Evolutionary conservation across 2,888 invertebrate species (phyloP).

Genomic region (Hydrotaea cyrtoneurina): DNA sequence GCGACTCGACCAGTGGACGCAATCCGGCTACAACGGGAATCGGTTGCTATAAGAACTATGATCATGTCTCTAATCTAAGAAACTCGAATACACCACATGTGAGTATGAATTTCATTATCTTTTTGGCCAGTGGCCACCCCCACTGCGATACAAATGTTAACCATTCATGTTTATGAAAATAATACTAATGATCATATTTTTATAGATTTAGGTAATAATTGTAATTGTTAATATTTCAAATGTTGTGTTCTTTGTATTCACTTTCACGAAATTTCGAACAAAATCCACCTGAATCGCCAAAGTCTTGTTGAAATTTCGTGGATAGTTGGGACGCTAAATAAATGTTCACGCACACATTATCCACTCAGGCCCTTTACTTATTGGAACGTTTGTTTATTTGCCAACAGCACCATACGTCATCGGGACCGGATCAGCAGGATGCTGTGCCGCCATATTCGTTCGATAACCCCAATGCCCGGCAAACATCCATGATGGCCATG

Average conservation of each 20-base stretch:
- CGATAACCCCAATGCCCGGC: slow-evolving; percentile 77
- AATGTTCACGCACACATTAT: neutral
- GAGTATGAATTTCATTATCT: slow-evolving; percentile 67
- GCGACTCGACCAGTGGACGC: slow-evolving; percentile 82
- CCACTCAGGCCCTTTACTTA: neutral
- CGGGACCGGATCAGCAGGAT: slow-evolving; percentile 78
- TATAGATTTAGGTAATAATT: slow-evolving; percentile 54
- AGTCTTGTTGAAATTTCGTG: slow-evolving; percentile 12
- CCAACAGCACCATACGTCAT: slow-evolving; percentile 75
- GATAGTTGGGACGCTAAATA: neutral
- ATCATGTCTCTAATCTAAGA: slow-evolving; percentile 83
- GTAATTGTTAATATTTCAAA: slow-evolving; percentile 30
- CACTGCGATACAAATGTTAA: slow-evolving; percentile 49
- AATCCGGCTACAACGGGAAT: slow-evolving; percentile 88
- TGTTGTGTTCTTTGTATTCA: slow-evolving; percentile 18
- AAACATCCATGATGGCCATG: slow-evolving; percentile 80
- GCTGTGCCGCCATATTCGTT: slow-evolving; percentile 80
- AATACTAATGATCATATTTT: slow-evolving; percentile 46
- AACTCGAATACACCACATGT: slow-evolving; percentile 79
- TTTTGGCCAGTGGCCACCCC: neutral
- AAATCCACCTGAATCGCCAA: neutral
- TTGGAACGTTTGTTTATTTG: neutral
- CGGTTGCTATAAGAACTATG: slow-evolving; percentile 90
- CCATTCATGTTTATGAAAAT: neutral
- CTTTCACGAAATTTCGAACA: slow-evolving; percentile 16